phyloP scores from a whole-genome alignment of 2,797 vertebrate species.

The Botia almorhae region DNA sequence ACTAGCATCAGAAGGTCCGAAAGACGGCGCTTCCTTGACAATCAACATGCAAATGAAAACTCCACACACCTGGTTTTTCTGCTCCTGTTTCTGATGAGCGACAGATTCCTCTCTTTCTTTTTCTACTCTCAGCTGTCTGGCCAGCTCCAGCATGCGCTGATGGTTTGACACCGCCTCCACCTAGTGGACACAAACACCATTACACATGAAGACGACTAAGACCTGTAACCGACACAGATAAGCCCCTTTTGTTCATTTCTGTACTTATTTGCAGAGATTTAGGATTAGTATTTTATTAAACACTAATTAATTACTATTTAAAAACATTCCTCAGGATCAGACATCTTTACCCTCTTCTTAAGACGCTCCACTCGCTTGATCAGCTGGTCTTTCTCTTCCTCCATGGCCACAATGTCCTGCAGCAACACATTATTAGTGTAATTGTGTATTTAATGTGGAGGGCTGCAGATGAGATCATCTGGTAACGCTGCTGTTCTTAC shows the following conservation, averaged over 20 bases:
- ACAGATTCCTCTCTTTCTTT: constrained; percentile 93
- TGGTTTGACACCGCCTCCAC: constrained; percentile 98
- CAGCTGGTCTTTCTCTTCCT: constrained; percentile 97
- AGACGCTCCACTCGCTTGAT: constrained; percentile 94
- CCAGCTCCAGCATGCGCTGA: constrained; percentile 93
- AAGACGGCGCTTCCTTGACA: background rate
- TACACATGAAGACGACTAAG: background rate
- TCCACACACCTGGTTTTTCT: constrained; percentile 90
- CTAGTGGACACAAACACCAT: constrained; percentile 78
- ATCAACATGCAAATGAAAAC: too few species aligned
- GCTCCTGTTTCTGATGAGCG: constrained; percentile 92
- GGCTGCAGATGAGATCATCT: background rate
- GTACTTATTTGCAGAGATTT: background rate
- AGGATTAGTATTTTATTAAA: background rate
- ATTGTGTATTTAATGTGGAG: background rate
- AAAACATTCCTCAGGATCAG: background rate
- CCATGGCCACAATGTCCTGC: constrained; percentile 95
- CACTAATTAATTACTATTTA: too few species aligned
- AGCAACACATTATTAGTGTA: constrained; percentile 12
- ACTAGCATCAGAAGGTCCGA: background rate
- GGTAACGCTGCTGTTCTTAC: constrained; percentile 70
- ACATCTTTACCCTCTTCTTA: constrained; percentile 89
- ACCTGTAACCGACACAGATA: background rate
- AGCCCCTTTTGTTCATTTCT: background rate
- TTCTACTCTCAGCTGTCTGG: constrained; percentile 91